These are phyloP conservation scores for Tetraneura akinire DNA, from an alignment of 1,140 invertebrate species.

Conservation along the genomic window DNA sequence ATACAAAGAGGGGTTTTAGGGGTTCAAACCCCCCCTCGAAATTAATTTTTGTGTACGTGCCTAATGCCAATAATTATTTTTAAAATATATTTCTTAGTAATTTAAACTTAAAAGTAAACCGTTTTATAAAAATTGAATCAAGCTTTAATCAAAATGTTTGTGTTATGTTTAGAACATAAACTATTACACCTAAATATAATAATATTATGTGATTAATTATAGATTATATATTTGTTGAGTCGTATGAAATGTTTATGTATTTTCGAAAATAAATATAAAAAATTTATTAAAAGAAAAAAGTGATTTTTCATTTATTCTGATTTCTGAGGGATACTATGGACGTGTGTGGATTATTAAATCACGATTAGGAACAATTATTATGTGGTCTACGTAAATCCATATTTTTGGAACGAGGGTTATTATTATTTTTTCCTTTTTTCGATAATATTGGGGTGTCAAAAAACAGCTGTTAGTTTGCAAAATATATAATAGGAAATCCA, in stretches of 20 bases:
- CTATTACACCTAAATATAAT: conserved; percentile 6
- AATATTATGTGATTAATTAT: conserved; percentile 40
- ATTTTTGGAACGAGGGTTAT: conserved; percentile 43
- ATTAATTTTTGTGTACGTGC: too few species aligned
- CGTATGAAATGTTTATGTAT: conserved; percentile 45
- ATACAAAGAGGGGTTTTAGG: too few species aligned
- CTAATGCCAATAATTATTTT: too few species aligned
- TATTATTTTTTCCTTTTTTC: neutral
- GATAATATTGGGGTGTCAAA: neutral
- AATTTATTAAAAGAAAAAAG: conserved; percentile 31
- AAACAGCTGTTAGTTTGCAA: conserved; percentile 29
- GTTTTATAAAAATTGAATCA: too few species aligned
- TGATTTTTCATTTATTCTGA: conserved; percentile 13
- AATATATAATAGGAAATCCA: conserved; percentile 35
- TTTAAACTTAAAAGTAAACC: too few species aligned
- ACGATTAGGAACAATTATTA: conserved; percentile 34
- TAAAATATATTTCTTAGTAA: too few species aligned
- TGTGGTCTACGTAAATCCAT: conserved; percentile 38
- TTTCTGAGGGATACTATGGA: neutral
- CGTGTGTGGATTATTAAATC: conserved; percentile 10
- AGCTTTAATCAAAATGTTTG: conserved; percentile 47
- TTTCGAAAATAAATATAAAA: conserved; percentile 37
- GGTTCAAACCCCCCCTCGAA: too few species aligned
- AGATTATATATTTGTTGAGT: conserved; percentile 37
- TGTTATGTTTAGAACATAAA: neutral